Conservation (phyloP, 2,888 invertebrate genomes). For the Monochamus alternatus region DNA sequence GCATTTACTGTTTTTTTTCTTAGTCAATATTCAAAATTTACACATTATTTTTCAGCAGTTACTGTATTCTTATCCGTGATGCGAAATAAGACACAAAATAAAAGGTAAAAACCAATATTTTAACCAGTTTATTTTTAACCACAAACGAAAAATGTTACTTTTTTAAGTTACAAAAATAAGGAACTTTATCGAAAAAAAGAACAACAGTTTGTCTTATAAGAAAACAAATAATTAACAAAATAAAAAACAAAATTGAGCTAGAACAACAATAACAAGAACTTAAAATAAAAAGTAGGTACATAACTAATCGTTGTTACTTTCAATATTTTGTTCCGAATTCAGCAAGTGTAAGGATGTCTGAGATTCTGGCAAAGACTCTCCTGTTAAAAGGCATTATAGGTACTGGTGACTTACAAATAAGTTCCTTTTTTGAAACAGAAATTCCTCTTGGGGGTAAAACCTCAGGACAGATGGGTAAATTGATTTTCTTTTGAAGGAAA, state of each 20-base stretch:
- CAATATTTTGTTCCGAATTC: slow-evolving; percentile 7
- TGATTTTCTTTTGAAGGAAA: slow-evolving; percentile 7
- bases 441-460: not conserved
- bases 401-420: not conserved
- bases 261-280: too few relatives aligned
- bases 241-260: too few relatives aligned
- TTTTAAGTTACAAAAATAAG: not conserved
- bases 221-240: too few relatives aligned
- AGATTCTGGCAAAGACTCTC: slow-evolving; percentile 5
- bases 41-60: slow-evolving; percentile 1
- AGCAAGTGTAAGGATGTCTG: not conserved
- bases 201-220: not conserved
- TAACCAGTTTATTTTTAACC: not conserved
- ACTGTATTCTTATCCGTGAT: slow-evolving; percentile 7
- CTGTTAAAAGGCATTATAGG: slow-evolving; percentile 5
- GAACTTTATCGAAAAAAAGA: not conserved
- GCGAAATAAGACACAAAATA: not conserved
- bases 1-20: slow-evolving; percentile 9
- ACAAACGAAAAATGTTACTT: not conserved
- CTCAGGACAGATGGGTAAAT: not conserved
- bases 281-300: too few relatives aligned
- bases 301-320: not conserved
- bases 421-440: not conserved
- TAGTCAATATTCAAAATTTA: not conserved
- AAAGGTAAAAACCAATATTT: slow-evolving; percentile 4